Percentiles rank a stretch among this genome's conserved stretches.
These are phyloP conservation scores for Dryoscopus gambensis DNA, from an alignment of 2,113 vertebrate genomes.

Conservation along the genomic window DNA sequence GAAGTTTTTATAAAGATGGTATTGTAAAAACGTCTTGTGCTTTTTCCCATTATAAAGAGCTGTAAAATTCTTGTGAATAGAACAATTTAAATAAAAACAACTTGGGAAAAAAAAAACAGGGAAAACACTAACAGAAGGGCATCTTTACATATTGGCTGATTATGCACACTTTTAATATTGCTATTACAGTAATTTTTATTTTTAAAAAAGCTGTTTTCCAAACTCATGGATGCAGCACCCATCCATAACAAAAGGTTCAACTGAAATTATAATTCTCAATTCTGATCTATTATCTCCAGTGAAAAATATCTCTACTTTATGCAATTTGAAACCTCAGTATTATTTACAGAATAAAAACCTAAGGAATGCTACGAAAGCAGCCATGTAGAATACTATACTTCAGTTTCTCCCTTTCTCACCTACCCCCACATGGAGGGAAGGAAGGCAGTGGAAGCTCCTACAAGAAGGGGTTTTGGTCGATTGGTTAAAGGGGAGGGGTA, in stretches of 20 bases:
- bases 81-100: background rate
- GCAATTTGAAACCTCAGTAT: background rate
- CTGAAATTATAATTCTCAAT: background rate
- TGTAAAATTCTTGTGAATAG: background rate
- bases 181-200: background rate
- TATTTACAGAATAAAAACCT: background rate
- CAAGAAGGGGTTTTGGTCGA: background rate
- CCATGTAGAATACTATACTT: rapidly evolving
- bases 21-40: background rate
- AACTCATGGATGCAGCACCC: background rate
- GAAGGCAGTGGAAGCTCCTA: background rate
- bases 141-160: background rate
- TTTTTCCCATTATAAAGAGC: background rate
- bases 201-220: background rate
- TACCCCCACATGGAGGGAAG: rapidly evolving
- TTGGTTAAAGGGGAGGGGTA: rapidly evolving
- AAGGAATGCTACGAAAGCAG: background rate
- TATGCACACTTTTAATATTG: background rate
- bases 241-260: background rate
- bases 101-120: rapidly evolving
- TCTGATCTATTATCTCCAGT: background rate
- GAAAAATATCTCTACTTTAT: background rate
- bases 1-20: rapidly evolving
- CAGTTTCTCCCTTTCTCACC: background rate
- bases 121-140: background rate